Conservation (phyloP, 1,140 invertebrate species). For the Vollenhovia emeryi region DNA sequence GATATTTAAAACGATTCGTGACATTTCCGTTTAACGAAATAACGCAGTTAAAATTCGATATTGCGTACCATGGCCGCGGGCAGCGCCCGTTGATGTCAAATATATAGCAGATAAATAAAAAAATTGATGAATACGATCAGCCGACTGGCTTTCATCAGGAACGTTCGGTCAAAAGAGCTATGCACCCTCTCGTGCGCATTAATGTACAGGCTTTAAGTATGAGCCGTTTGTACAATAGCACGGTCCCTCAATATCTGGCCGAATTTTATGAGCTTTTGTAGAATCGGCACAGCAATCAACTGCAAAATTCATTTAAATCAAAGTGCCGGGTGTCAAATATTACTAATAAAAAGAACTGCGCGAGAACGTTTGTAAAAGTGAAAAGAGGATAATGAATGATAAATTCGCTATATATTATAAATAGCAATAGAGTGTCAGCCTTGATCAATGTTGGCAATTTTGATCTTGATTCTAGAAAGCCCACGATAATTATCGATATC, state of each 20-base stretch:
- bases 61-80: background rate
- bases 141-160: background rate
- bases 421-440: background rate
- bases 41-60: background rate
- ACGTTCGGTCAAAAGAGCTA: background rate
- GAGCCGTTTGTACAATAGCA: background rate
- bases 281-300: constrained; percentile 5
- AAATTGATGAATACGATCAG: background rate
- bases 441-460: too few relatives aligned
- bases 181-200: background rate
- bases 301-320: constrained; percentile 35
- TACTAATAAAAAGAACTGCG: constrained; percentile 37
- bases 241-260: background rate
- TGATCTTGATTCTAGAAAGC: background rate
- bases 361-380: background rate
- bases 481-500: background rate
- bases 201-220: constrained; percentile 1
- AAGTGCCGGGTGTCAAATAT: constrained; percentile 23
- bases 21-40: background rate
- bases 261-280: constrained; percentile 36
- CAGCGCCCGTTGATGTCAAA: background rate
- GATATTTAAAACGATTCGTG: background rate
- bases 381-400: background rate
- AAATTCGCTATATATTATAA: background rate
- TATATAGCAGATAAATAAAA: constrained; percentile 5